phyloP scores from a whole-genome alignment of 2,888 invertebrate genomes.

The Aproaerema taeniolella region DNA sequence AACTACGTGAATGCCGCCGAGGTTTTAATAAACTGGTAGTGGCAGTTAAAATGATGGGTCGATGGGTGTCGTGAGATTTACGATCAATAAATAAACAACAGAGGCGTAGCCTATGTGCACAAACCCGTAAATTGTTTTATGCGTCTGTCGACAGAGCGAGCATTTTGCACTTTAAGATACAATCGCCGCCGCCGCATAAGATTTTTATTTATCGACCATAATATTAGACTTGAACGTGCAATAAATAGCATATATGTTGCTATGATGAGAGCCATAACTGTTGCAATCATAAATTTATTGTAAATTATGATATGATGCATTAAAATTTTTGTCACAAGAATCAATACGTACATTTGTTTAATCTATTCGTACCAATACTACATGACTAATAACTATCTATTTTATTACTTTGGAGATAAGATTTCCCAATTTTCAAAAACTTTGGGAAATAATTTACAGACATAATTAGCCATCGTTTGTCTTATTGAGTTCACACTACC shows the following conservation, averaged over 20 bases:
- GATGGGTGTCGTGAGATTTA: slow-evolving; percentile 42
- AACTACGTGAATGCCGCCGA: neutral
- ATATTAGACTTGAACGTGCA: too few species aligned
- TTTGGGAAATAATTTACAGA: neutral
- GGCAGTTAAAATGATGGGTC: slow-evolving; percentile 23
- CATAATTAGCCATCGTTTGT: slow-evolving; percentile 1
- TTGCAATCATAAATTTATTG: too few species aligned
- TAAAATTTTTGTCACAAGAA: neutral
- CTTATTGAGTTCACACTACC: slow-evolving; percentile 8
- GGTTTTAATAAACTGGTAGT: slow-evolving; percentile 6
- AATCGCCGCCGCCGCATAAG: slow-evolving; percentile 33
- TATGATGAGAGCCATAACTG: too few species aligned
- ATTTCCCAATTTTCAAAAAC: neutral
- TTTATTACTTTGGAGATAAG: too few species aligned
- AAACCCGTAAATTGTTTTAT: slow-evolving; percentile 56
- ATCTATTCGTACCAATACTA: neutral
- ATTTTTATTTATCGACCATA: slow-evolving; percentile 5
- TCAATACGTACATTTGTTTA: neutral
- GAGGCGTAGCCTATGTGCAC: slow-evolving; percentile 42
- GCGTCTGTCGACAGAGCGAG: too few species aligned
- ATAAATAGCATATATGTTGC: too few species aligned
- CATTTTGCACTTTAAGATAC: slow-evolving; percentile 41
- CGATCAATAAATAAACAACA: slow-evolving; percentile 46
- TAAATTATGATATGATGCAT: too few species aligned
- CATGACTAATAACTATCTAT: neutral